Base-by-base conservation (phyloP, 1,140 invertebrate genomes). In the Zelostemma sp. region DNA sequence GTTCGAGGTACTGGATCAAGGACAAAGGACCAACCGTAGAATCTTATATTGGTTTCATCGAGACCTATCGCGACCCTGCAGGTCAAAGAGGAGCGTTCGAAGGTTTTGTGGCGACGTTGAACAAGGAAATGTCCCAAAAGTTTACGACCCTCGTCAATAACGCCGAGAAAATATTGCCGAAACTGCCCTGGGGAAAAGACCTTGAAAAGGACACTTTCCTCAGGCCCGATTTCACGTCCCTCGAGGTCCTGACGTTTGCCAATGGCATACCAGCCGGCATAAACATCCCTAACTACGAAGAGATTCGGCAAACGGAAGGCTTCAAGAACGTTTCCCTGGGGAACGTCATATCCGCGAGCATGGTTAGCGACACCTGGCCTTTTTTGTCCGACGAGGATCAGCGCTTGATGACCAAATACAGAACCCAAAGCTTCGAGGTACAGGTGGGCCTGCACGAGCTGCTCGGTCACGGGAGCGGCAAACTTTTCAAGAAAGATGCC, bases 261-360 rank as follows among this genome's bases (percentile, higher is more conserved):
- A 92, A 94, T 9, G 95, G 94, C 74, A 95, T 93, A 14, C 95
- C 98, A 63, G 97, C 97, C 1, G 97, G 96, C 33, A 99, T 98
- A 57, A 98, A 98, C 81, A 98, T 99, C 85, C 97, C 97, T 15
- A 99, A 99, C 83, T 99, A 99, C 88, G 95, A 98, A 82, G 95
- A 97, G 72, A 98, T 99, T 55, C 90, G 95, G 19, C 95, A 98
- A 80, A 90, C 89, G 53, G 95, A 97, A 86, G 97, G 97, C 2
- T 99, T 98, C 79, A 99, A 99, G 78, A 99, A 99, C 80, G 97
- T 99, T 0, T 97, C 95, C 0, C 85, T 99, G 1, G 94, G 94
- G 3, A 99, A 98, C 86, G 96, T 98, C 3, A 92, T 98, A 71
- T 92, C 93, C 4, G 92, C 95, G 4, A 91, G 90, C 31, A 94